Evolutionary conservation across 2,113 vertebrate species (phyloP).

Genomic region (Microcebus tavaratra): DNA sequence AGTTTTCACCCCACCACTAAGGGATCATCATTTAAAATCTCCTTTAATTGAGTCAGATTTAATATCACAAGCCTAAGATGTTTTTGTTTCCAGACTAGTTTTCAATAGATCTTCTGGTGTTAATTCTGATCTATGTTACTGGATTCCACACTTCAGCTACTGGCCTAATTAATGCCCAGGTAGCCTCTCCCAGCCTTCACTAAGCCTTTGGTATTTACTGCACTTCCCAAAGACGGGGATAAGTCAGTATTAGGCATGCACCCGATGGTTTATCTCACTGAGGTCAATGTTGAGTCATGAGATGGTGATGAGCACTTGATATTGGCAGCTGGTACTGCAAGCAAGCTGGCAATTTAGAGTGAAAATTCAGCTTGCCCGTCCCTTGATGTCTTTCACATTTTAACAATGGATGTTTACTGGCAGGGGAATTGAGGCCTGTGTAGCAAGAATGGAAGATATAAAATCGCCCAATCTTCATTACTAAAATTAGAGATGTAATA

Average conservation of each 20-base stretch:
- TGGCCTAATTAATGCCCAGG: neutral
- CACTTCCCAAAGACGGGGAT: neutral
- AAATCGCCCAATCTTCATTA: constrained; percentile 42
- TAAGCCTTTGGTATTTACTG: constrained; percentile 37
- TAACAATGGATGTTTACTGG: constrained; percentile 47
- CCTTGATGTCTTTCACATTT: neutral
- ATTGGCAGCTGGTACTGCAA: neutral
- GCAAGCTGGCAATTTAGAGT: constrained; percentile 3
- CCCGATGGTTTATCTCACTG: neutral
- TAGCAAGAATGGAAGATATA: constrained; percentile 31
- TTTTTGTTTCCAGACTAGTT: neutral
- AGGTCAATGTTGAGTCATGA: neutral
- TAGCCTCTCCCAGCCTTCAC: neutral
- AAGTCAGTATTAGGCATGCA: neutral
- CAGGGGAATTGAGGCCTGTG: neutral
- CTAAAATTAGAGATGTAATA: constrained; percentile 58
- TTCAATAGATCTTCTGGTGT: neutral
- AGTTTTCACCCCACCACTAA: neutral
- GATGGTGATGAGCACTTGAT: neutral
- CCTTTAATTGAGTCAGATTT: constrained; percentile 18
- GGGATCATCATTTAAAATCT: constrained; percentile 11
- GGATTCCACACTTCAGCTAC: constrained; percentile 31
- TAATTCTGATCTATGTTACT: constrained; percentile 30
- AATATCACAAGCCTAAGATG: neutral
- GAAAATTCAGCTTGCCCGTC: constrained; percentile 35